Evolutionary conservation across 2,888 invertebrate genomes (phyloP).

Genomic region (Lymantria dispar): DNA sequence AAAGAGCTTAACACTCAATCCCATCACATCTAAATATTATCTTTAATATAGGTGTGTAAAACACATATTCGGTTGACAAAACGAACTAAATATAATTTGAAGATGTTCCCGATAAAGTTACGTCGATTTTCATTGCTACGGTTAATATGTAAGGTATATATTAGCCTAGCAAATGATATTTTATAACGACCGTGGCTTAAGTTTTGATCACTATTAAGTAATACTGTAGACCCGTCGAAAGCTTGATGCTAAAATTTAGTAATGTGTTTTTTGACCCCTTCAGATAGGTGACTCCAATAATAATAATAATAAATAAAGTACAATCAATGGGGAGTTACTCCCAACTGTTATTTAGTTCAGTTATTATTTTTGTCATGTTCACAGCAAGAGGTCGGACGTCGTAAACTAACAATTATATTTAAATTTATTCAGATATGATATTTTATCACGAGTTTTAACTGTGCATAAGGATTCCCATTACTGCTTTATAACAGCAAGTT

Average conservation of each 20-base stretch:
- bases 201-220: slow-evolving; percentile 64
- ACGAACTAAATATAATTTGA: slow-evolving; percentile 38
- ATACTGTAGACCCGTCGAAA: slow-evolving; percentile 66
- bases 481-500: too few relatives aligned
- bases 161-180: slow-evolving; percentile 42
- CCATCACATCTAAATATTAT: slow-evolving; percentile 18
- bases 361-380: slow-evolving; percentile 61
- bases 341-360: slow-evolving; percentile 58
- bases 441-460: not conserved
- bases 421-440: slow-evolving; percentile 34
- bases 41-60: slow-evolving; percentile 22
- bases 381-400: slow-evolving; percentile 44
- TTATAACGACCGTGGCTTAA: slow-evolving; percentile 46
- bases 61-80: slow-evolving; percentile 20
- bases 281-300: slow-evolving; percentile 51
- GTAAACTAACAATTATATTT: slow-evolving; percentile 39
- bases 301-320: slow-evolving; percentile 72
- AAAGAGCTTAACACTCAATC: slow-evolving; percentile 35
- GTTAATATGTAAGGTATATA: slow-evolving; percentile 50
- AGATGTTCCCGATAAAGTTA: slow-evolving; percentile 41
- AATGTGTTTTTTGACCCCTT: slow-evolving; percentile 77
- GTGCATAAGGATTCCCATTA: too few relatives aligned
- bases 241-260: slow-evolving; percentile 65
- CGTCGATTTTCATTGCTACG: slow-evolving; percentile 53
- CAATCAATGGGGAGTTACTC: slow-evolving; percentile 54